These are phyloP conservation scores for Glyphotaelius pellucidus DNA, from an alignment of 2,888 invertebrate species.

Conservation along the genomic window DNA sequence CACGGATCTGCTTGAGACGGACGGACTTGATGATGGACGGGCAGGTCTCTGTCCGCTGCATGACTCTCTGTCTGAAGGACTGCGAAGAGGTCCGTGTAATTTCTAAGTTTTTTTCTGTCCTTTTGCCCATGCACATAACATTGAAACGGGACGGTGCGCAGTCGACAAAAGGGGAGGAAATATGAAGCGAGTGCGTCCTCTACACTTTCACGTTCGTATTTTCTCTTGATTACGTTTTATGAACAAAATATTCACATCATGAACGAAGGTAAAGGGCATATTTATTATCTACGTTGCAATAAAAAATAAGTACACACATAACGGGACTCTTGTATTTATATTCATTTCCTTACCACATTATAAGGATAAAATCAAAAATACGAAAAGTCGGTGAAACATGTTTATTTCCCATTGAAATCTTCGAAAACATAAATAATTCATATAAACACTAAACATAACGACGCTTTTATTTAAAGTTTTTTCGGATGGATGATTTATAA, in stretches of 20 bases:
- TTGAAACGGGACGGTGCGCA: no score
- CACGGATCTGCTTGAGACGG: no score
- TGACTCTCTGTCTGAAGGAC: no score
- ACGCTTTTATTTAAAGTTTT: slow-evolving; percentile 4
- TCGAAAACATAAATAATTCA: slow-evolving; percentile 20
- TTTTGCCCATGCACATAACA: no score
- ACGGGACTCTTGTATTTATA: neutral
- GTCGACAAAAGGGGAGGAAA: no score
- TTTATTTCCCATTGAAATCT: neutral
- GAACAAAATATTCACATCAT: neutral
- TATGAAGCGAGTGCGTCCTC: no score
- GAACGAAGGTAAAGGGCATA: neutral
- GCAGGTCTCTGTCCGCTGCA: no score
- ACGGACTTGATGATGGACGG: no score
- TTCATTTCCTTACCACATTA: neutral
- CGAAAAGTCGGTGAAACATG: neutral
- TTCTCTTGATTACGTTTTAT: no score
- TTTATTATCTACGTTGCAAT: neutral
- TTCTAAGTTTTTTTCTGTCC: no score
- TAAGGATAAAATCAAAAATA: neutral
- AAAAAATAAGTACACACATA: neutral
- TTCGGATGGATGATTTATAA: slow-evolving; percentile 6
- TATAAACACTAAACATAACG: neutral
- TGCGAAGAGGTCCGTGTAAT: no score
- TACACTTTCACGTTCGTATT: no score